These are phyloP conservation scores for Rhyzopertha dominica DNA, from an alignment of 1,140 invertebrate species.

Conservation along the genomic window DNA sequence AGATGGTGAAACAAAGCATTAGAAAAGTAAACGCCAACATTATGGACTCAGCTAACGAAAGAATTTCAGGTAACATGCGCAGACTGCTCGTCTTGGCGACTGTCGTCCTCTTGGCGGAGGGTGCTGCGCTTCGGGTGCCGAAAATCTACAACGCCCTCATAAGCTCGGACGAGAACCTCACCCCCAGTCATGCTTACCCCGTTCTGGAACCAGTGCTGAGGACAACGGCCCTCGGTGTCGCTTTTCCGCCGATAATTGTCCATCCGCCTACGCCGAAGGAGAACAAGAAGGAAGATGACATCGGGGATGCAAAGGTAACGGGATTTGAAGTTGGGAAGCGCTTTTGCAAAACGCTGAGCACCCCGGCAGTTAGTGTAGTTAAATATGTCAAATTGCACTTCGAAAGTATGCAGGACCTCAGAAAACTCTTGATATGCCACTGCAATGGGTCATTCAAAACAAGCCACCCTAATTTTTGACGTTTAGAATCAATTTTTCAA, in stretches of 20 bases:
- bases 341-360: not conserved
- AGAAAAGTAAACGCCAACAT: no score
- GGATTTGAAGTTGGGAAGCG: not conserved
- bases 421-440: no score
- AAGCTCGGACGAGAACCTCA: conserved; percentile 66
- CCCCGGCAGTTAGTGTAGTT: not conserved
- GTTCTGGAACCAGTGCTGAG: conserved; percentile 65
- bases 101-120: conserved; percentile 60
- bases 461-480: no score
- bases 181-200: conserved; percentile 65
- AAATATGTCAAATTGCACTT: conserved; percentile 1
- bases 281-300: not conserved
- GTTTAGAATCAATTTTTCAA: no score
- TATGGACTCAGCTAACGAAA: no score
- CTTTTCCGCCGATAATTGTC: conserved; percentile 45
- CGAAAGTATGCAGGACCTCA: not conserved
- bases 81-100: conserved; percentile 48
- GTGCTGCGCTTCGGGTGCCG: conserved; percentile 51
- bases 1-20: no score
- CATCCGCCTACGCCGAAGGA: conserved; percentile 7
- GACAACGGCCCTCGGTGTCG: conserved; percentile 52
- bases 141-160: conserved; percentile 73
- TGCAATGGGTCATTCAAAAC: no score
- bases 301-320: not conserved
- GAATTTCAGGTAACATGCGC: conserved; percentile 13